Percentiles rank a stretch among this genome's conserved stretches.
These are phyloP conservation scores for Nycticorax nycticorax DNA, from an alignment of 2,113 vertebrate species.

Conservation along the genomic window DNA sequence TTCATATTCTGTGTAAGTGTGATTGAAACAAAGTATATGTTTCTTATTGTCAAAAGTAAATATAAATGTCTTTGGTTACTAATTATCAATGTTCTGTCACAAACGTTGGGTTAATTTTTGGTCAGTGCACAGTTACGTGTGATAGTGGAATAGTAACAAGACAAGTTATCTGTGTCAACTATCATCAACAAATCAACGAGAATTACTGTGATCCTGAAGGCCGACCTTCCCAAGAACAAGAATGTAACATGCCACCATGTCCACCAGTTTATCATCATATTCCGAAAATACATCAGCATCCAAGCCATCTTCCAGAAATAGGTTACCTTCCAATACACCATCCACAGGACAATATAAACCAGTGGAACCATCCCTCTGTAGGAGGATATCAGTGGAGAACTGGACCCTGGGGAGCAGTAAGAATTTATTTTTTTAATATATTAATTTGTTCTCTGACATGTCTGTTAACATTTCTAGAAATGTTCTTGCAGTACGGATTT, in stretches of 20 bases:
- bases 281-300: conserved; percentile 75
- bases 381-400: conserved; percentile 91
- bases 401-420: conserved; percentile 97
- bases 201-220: conserved; percentile 85
- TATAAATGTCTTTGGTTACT: neutral
- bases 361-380: conserved; percentile 77
- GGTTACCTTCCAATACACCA: conserved; percentile 74
- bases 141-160: conserved; percentile 82
- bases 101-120: conserved; percentile 44
- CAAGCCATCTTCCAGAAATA: conserved; percentile 61
- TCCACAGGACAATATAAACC: conserved; percentile 78
- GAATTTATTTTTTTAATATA: conserved; percentile 11
- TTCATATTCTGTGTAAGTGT: neutral
- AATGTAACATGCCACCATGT: conserved; percentile 83
- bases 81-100: neutral
- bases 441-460: neutral
- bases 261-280: conserved; percentile 71
- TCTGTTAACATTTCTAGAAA: neutral
- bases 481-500: neutral
- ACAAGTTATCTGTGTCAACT: conserved; percentile 87
- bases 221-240: conserved; percentile 79
- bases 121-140: conserved; percentile 92
- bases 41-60: conserved; percentile 1
- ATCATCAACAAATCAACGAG: conserved; percentile 85
- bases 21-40: neutral